Percentiles rank a stretch among this genome's conserved stretches.
These are phyloP conservation scores for Agapostemon virescens DNA, from an alignment of 2,888 invertebrate genomes.

Conservation along the genomic window DNA sequence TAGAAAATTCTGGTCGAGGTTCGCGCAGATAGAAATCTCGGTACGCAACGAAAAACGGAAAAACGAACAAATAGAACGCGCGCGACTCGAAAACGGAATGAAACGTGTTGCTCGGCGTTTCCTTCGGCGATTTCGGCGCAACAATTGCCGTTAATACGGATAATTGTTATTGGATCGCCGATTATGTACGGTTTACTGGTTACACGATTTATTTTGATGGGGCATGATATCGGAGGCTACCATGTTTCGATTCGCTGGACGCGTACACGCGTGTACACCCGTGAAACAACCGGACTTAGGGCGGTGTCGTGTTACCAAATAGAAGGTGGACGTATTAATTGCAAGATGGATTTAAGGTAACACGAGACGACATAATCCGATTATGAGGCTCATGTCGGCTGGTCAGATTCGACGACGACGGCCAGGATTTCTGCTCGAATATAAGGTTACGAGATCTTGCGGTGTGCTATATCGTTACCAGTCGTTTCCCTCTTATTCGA, in stretches of 20 bases:
- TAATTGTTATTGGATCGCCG: neutral
- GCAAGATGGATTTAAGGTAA: constrained; percentile 74
- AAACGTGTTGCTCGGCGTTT: too few relatives aligned
- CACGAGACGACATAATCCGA: constrained; percentile 75
- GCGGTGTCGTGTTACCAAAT: constrained; percentile 65
- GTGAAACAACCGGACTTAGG: constrained; percentile 63
- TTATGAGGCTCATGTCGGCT: constrained; percentile 68
- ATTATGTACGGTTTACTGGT: constrained; percentile 35
- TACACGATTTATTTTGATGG: constrained; percentile 56
- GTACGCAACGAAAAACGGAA: too few relatives aligned
- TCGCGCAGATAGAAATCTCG: too few relatives aligned
- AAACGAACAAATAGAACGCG: too few relatives aligned
- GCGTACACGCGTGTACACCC: constrained; percentile 13
- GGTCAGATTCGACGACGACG: constrained; percentile 55
- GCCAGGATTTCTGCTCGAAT: constrained; percentile 53
- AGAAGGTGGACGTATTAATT: constrained; percentile 72
- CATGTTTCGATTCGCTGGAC: constrained; percentile 44
- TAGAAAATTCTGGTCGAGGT: too few relatives aligned
- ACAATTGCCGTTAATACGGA: neutral
- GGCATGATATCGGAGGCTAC: constrained; percentile 55
- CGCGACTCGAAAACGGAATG: too few relatives aligned
- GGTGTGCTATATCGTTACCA: constrained; percentile 31
- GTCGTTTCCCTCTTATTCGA: constrained; percentile 7
- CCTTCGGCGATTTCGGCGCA: too few relatives aligned
- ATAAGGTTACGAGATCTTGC: constrained; percentile 58